Conservation (phyloP, 2,113 vertebrate genomes). For the Meriones unguiculatus region DNA sequence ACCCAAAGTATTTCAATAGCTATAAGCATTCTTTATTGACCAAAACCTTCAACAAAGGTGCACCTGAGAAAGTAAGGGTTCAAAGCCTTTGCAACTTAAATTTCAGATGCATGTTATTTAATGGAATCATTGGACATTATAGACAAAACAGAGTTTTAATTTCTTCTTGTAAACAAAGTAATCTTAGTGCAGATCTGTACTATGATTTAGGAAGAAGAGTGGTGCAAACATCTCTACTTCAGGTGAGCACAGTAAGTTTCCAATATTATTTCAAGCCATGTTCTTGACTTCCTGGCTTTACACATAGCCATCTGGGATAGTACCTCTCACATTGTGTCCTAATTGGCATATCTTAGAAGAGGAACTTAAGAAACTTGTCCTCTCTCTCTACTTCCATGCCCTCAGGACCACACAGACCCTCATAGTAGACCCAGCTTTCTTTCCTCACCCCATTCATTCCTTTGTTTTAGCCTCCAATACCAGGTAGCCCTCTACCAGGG, state of each 20-base stretch:
- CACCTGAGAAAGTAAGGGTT: constrained; percentile 84
- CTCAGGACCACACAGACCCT: neutral
- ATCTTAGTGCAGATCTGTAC: constrained; percentile 80
- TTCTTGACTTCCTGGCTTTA: constrained; percentile 67
- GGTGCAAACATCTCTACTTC: constrained; percentile 77
- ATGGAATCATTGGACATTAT: constrained; percentile 78
- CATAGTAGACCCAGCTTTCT: neutral
- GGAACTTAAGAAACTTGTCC: no score
- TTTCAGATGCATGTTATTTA: constrained; percentile 80
- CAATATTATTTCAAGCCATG: constrained; percentile 53
- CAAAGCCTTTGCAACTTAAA: constrained; percentile 83
- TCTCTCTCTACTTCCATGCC: neutral
- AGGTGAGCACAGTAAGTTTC: constrained; percentile 74
- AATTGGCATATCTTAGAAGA: constrained; percentile 57
- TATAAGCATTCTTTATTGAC: constrained; percentile 82
- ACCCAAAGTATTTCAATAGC: constrained; percentile 84
- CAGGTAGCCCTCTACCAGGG: no score
- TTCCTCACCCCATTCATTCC: neutral
- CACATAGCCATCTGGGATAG: constrained; percentile 57
- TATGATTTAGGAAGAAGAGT: constrained; percentile 83
- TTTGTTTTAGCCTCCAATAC: neutral
- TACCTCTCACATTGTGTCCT: constrained; percentile 59
- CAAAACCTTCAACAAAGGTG: constrained; percentile 82
- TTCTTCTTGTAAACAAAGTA: constrained; percentile 80
- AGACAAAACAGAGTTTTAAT: constrained; percentile 73